phyloP scores from a whole-genome alignment of 1,140 invertebrate genomes.

The Xylocopa sonorina region DNA sequence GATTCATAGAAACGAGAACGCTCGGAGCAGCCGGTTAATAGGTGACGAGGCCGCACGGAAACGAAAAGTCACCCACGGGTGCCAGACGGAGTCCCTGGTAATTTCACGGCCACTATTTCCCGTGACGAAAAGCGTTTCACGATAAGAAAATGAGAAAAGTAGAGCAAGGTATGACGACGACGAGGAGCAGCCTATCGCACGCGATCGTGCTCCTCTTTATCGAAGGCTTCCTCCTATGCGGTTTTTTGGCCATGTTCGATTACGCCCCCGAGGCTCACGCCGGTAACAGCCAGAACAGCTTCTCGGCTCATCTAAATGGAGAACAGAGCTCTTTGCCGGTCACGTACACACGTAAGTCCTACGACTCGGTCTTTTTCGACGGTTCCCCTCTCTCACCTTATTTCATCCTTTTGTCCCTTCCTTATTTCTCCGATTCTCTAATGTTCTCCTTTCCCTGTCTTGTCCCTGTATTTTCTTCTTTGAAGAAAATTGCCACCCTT shows the following conservation, averaged over 20 bases:
- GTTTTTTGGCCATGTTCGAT: constrained; percentile 75
- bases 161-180: constrained; percentile 40
- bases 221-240: constrained; percentile 75
- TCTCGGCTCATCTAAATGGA: constrained; percentile 75
- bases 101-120: not conserved
- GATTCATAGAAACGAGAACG: constrained; percentile 8
- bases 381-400: not conserved
- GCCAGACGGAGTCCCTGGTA: not conserved
- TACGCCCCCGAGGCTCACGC: constrained; percentile 74
- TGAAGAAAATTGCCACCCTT: too few species aligned
- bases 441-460: too few species aligned
- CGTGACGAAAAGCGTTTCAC: not conserved
- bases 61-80: constrained; percentile 27
- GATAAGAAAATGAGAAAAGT: not conserved
- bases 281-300: constrained; percentile 68
- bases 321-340: constrained; percentile 68
- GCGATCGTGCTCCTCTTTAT: constrained; percentile 74
- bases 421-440: not conserved
- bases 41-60: not conserved
- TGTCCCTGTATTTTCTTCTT: not conserved
- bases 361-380: constrained; percentile 3
- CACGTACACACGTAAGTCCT: constrained; percentile 75
- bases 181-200: constrained; percentile 44
- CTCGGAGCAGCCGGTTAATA: not conserved
- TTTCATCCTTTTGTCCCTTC: not conserved